Evolutionary conservation across 2,797 vertebrate genomes (phyloP).

Genomic region (Decapterus maruadsi): DNA sequence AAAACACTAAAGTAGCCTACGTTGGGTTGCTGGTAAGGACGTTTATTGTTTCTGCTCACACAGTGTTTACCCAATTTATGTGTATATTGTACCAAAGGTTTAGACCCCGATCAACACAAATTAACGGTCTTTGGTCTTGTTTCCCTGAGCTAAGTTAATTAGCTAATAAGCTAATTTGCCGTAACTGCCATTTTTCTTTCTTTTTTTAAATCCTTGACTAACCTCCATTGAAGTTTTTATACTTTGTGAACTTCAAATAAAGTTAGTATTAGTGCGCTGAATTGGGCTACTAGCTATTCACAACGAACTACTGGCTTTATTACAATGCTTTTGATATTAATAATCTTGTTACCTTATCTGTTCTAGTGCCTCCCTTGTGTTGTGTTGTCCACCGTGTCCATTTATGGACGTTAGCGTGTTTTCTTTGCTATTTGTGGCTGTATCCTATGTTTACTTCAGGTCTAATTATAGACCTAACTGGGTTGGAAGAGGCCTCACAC

Average conservation of each 20-base stretch:
- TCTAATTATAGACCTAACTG: slow-evolving; percentile 52
- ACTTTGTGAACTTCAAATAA: neutral
- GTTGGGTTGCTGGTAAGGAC: neutral
- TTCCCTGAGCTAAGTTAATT: neutral
- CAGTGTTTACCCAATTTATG: neutral
- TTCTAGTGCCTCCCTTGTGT: neutral
- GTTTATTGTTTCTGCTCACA: neutral
- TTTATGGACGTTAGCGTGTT: slow-evolving; percentile 28
- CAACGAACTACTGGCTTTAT: neutral
- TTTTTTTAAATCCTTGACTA: neutral
- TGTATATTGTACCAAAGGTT: neutral
- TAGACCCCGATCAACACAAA: neutral
- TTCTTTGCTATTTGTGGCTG: slow-evolving; percentile 53
- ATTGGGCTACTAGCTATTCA: neutral
- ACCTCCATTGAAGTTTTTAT: neutral
- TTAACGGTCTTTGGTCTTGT: neutral
- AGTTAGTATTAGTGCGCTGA: neutral
- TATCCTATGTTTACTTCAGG: slow-evolving; percentile 56
- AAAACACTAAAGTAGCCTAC: fast-evolving
- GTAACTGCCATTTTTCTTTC: too few species aligned
- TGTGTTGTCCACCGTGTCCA: neutral
- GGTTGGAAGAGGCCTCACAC: slow-evolving; percentile 12
- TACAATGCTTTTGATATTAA: neutral
- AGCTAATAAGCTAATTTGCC: neutral
- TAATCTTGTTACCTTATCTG: neutral